Evolutionary conservation across 64 coral and sea anemone genomes (phyloP), one percentile per base, ranked within the genome.

Genomic region (Catalaphyllia jardinei): DNA sequence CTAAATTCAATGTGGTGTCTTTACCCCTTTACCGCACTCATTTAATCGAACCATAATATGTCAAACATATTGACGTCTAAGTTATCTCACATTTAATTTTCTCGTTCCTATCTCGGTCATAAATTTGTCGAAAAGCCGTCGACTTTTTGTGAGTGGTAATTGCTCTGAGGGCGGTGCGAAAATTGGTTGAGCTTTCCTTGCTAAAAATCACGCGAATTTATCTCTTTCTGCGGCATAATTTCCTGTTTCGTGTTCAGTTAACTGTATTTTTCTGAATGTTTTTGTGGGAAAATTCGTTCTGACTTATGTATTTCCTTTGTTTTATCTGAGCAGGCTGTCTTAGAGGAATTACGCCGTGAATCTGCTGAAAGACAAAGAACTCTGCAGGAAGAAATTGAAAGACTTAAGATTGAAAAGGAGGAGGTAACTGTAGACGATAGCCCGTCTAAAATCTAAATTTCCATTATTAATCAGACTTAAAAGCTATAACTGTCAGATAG

Each of bases 351-450:
- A 8, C 90, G 85, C n/a, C 72, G 76, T 25, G 90, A 87, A 69
- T 84, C 90, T 15, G 85, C 19, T 38, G 82, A 78, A 54, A 86
- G 57, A 69, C 90, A 92, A 74, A 16, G 19, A 10, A 74, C 52
- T 30, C 55, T 91, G 14, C 81, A 86, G 61, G 52, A 86, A 35
- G 71, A 91, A 86, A 84, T 91, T 31, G 59, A 91, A 11, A 83
- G 67, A 76, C 89, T 91, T 13, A 91, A 76, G 71, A 25, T 25
- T 2, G 89, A 91, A 33, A 91, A 91, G 89, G 80, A 91, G 67
- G 80, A 91, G 89, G 89, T 91, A 4, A 55, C 71, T 14, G 10
- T 16, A 13, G 54, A 57, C 10, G 0, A 16, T 46, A 46, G 3
- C 42, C 42, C 42, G 42, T 46, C 4, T 46, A 46, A 46, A 46